Conservation (phyloP, 2,888 invertebrate genomes). For the Cryptocephalus moraei region DNA sequence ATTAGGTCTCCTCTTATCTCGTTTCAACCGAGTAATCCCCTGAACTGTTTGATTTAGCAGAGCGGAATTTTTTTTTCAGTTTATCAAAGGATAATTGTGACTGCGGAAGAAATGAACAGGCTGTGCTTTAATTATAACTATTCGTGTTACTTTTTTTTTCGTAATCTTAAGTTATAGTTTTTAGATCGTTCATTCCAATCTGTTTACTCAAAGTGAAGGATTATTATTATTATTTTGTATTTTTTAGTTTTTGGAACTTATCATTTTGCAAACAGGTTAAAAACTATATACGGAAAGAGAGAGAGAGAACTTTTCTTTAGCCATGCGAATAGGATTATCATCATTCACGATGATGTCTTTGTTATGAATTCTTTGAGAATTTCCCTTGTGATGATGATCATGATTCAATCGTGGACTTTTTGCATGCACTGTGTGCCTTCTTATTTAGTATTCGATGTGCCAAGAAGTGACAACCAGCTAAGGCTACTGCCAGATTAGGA, state of each 20-base stretch:
- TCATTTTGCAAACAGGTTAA: background rate
- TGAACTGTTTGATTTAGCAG: constrained; percentile 7
- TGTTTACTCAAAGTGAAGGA: constrained; percentile 20
- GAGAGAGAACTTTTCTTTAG: background rate
- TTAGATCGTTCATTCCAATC: constrained; percentile 29
- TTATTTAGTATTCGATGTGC: constrained; percentile 31
- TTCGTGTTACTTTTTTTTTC: constrained; percentile 20
- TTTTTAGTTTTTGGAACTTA: background rate
- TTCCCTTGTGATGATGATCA: background rate
- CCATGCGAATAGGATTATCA: constrained; percentile 6
- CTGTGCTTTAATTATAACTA: constrained; percentile 30
- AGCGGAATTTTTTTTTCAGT: constrained; percentile 5
- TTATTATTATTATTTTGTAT: background rate
- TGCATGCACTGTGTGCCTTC: constrained; percentile 33
- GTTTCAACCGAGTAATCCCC: background rate
- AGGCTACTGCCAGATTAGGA: constrained; percentile 32
- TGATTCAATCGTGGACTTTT: constrained; percentile 6
- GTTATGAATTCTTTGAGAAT: no score
- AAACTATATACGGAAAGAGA: background rate
- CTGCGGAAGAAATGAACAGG: constrained; percentile 24
- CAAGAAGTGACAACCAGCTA: constrained; percentile 36
- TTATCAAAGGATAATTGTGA: constrained; percentile 14
- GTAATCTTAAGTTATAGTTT: constrained; percentile 21
- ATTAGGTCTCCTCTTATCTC: no score
- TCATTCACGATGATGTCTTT: constrained; percentile 4